phyloP scores from a whole-genome alignment of 53 echinoderm and acorn worm genomes.

The Glandiceps talaboti region DNA sequence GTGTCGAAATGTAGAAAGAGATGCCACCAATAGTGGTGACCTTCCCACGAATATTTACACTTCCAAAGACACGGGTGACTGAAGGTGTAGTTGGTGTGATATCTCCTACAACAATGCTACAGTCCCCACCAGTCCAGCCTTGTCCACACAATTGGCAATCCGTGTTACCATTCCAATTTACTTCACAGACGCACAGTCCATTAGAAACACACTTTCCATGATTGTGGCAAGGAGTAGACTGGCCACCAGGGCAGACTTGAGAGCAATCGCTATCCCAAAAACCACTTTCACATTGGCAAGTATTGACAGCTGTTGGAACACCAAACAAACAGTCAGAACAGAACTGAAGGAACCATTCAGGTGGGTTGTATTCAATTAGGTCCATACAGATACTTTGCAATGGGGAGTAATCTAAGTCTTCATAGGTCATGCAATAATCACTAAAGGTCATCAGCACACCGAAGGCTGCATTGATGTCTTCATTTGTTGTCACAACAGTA shows the following conservation, averaged over 20 bases:
- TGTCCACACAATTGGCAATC: constrained; percentile 35
- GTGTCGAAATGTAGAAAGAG: constrained; percentile 28
- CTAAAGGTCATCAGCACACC: constrained; percentile 20
- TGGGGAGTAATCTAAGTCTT: background rate
- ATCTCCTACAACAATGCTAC: constrained; percentile 31
- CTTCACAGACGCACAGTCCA: constrained; percentile 50
- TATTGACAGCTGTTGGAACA: constrained; percentile 2
- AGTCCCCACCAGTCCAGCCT: constrained; percentile 66
- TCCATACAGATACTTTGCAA: constrained; percentile 16
- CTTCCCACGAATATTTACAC: constrained; percentile 33
- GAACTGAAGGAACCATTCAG: constrained; percentile 27
- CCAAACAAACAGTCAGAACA: constrained; percentile 57
- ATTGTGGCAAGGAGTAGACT: constrained; percentile 39
- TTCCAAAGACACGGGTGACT: background rate
- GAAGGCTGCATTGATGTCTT: constrained; percentile 33
- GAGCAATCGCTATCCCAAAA: constrained; percentile 48
- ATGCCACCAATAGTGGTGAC: constrained; percentile 54
- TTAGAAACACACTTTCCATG: constrained; percentile 37
- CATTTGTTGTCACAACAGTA: constrained; percentile 33
- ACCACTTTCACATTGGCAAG: constrained; percentile 42
- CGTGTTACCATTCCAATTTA: constrained; percentile 35
- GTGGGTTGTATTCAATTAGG: constrained; percentile 15
- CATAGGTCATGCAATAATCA: constrained; percentile 29
- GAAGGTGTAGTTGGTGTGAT: background rate
- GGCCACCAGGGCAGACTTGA: constrained; percentile 62